Conservation (phyloP, 2,797 vertebrate species). For the Neomorphus geoffroyi region DNA sequence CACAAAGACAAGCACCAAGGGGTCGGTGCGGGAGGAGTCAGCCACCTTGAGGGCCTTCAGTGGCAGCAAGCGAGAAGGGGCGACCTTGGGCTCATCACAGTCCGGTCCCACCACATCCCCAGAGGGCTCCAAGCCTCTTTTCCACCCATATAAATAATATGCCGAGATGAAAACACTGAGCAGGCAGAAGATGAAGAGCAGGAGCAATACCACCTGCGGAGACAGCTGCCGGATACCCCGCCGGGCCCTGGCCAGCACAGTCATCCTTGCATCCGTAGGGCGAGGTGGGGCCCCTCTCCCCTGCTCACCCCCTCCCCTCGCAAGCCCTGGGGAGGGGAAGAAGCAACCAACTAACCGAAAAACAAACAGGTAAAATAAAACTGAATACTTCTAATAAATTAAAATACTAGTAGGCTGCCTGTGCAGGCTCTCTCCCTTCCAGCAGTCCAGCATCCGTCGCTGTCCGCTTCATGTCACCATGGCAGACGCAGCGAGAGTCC, state of each 20-base stretch:
- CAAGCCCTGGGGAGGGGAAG: constrained; percentile 55
- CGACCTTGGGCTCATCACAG: constrained; percentile 87
- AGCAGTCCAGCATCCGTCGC: constrained; percentile 64
- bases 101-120: constrained; percentile 82
- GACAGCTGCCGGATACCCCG: constrained; percentile 94
- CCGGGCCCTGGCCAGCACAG: constrained; percentile 89
- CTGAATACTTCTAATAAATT: constrained; percentile 33
- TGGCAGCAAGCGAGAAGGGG: constrained; percentile 88
- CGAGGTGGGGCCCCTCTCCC: constrained; percentile 64
- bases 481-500: constrained; percentile 78
- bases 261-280: constrained; percentile 82
- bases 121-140: constrained; percentile 90
- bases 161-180: constrained; percentile 96
- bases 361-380: background rate
- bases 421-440: constrained; percentile 35
- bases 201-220: constrained; percentile 92
- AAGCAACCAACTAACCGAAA: background rate
- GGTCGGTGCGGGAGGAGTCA: constrained; percentile 89
- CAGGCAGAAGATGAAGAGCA: constrained; percentile 94
- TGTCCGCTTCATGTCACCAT: constrained; percentile 84
- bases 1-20: constrained; percentile 95
- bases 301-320: constrained; percentile 41
- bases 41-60: constrained; percentile 77
- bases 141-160: constrained; percentile 98
- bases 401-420: constrained; percentile 33